Evolutionary conservation across 2,888 invertebrate species (phyloP).

Genomic region (Conops quadrifasciatus): DNA sequence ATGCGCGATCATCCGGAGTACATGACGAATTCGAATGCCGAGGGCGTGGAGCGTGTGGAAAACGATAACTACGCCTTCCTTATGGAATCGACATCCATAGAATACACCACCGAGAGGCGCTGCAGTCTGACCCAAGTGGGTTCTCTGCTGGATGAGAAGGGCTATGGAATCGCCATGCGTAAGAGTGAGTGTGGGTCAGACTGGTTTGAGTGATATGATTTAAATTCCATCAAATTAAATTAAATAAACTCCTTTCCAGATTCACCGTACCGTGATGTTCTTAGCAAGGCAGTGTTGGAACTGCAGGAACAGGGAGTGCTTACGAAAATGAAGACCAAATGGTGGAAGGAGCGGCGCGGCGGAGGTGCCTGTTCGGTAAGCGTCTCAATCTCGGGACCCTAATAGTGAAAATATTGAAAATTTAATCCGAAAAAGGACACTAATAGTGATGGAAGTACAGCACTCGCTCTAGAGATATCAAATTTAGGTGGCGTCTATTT

Average conservation of each 20-base stretch:
- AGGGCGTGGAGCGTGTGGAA: conserved; percentile 69
- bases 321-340: conserved; percentile 80
- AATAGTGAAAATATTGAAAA: conserved; percentile 7
- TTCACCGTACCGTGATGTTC: conserved; percentile 73
- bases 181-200: conserved; percentile 66
- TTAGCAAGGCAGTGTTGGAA: conserved; percentile 83
- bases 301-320: conserved; percentile 86
- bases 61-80: conserved; percentile 75
- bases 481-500: conserved; percentile 76
- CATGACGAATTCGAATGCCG: conserved; percentile 67
- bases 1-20: conserved; percentile 76
- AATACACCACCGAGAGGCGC: conserved; percentile 74
- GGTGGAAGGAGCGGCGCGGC: conserved; percentile 89
- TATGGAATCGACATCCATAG: conserved; percentile 82
- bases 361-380: conserved; percentile 77
- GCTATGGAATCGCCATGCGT: conserved; percentile 78
- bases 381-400: conserved; percentile 35
- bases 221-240: no score
- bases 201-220: no score
- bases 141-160: conserved; percentile 74
- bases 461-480: conserved; percentile 69
- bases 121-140: conserved; percentile 73
- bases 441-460: conserved; percentile 58
- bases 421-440: conserved; percentile 51
- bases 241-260: conserved; percentile 49